Evolutionary conservation across 2,888 invertebrate genomes (phyloP), one percentile per base, ranked within the genome.

Genomic region (Ariolimax columbianus): DNA sequence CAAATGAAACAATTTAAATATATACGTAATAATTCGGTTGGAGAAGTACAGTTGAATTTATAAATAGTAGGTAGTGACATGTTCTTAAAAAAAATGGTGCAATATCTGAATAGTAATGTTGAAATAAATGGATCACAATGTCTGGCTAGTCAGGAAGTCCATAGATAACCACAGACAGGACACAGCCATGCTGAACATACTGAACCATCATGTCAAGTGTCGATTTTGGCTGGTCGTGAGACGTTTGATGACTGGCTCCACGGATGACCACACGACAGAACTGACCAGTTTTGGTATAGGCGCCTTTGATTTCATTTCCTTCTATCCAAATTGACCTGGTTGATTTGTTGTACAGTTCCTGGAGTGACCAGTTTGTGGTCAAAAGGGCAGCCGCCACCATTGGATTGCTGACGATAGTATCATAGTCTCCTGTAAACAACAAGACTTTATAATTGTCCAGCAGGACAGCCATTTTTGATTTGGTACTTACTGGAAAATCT

Each of bases 381-480:
- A 83, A 30, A 4, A 77, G 51, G 17, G 66, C 83, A 2, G n/a
- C 77, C 26, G 77, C 83, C 30, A 77, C 43, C 47, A 36, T 77
- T 0, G 43, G 26, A 33, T 77, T 40, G 7, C 17, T 77, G 1
- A 68, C 19, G 14, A 77, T 33, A 26, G 11, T 55, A 51, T 83
- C 83, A 55, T 38, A 83, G 55, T 83, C 77, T n/a, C 68, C 83
- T 0, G 63, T 77, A 17, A 6, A 77, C 38, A 83, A 0, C 1
- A 83, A 36, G 11, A 83, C 68, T 70, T 83, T 83, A 26, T 83
- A 83, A 40, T 66, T 77, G 68, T 83, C 51, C 68, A 77, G 36
- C 11, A 83, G 33, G 11, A n/a, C 77, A 3, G 70, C 83, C 51
- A 83, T 26, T 14, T 75, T 43, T n/a, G 59, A 1, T 75, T 82